Evolutionary conservation across 2,888 invertebrate genomes (phyloP).

Genomic region (Mayetiola destructor): DNA sequence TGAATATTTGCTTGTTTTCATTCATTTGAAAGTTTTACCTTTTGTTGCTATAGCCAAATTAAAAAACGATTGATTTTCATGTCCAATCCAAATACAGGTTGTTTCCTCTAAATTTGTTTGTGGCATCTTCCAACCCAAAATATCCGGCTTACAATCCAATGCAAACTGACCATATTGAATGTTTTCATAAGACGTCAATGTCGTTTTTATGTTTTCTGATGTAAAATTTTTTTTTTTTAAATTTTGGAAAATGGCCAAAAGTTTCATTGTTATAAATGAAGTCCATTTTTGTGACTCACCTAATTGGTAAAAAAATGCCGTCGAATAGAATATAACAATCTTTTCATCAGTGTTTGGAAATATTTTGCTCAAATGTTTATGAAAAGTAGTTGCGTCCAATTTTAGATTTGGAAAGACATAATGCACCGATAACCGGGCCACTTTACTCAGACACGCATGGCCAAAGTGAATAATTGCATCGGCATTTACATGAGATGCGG

Average conservation of each 20-base stretch:
- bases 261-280: not conserved
- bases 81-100: slow-evolving; percentile 51
- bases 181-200: not conserved
- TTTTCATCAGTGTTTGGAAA: slow-evolving; percentile 30
- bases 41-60: slow-evolving; percentile 43
- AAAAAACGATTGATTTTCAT: slow-evolving; percentile 47
- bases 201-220: slow-evolving; percentile 3
- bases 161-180: slow-evolving; percentile 14
- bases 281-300: too few relatives aligned
- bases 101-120: slow-evolving; percentile 36
- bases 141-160: slow-evolving; percentile 16
- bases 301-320: slow-evolving; percentile 46
- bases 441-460: slow-evolving; percentile 67
- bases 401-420: slow-evolving; percentile 51
- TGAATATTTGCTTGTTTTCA: slow-evolving; percentile 11
- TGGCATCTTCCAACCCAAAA: slow-evolving; percentile 21
- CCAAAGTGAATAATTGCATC: slow-evolving; percentile 88
- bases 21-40: slow-evolving; percentile 27
- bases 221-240: not conserved
- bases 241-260: not conserved
- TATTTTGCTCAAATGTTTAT: slow-evolving; percentile 26
- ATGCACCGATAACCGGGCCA: slow-evolving; percentile 58
- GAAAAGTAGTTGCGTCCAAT: slow-evolving; percentile 38
- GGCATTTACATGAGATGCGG: slow-evolving; percentile 73
- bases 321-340: slow-evolving; percentile 51